A percentile compares a stretch with the other conserved stretches of the same genome.
Conservation (phyloP, 2,113 vertebrate genomes). For the Glaucomys volans region DNA sequence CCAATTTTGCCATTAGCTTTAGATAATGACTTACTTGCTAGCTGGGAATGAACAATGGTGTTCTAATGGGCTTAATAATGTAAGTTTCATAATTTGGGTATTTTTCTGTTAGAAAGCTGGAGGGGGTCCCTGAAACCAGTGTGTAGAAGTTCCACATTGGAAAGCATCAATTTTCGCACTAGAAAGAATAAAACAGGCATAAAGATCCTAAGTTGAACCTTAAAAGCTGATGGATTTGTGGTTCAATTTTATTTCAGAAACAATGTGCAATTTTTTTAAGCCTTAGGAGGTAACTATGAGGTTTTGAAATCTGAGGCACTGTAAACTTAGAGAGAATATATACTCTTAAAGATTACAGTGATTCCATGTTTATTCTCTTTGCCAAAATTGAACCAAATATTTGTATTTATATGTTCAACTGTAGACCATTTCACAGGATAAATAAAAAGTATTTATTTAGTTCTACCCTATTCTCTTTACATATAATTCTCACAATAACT, state of each 20-base stretch:
- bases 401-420: neutral
- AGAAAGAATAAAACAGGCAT: neutral
- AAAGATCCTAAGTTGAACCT: neutral
- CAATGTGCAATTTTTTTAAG: neutral
- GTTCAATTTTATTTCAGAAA: slow-evolving; percentile 4
- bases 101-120: slow-evolving; percentile 26
- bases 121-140: neutral
- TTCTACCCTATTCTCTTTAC: neutral
- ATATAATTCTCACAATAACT: neutral
- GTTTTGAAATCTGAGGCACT: neutral
- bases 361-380: neutral
- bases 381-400: neutral
- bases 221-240: neutral
- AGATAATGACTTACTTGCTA: neutral
- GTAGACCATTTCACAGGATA: neutral
- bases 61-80: slow-evolving; percentile 20
- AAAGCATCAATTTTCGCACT: slow-evolving; percentile 17
- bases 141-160: neutral
- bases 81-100: neutral
- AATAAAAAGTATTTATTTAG: neutral
- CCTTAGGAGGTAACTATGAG: neutral
- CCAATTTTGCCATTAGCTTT: slow-evolving; percentile 48
- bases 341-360: neutral
- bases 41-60: neutral
- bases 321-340: neutral